A percentile compares a stretch with the other conserved stretches of the same genome.
These are phyloP conservation scores for Spinus olivaceus DNA, from an alignment of 2,797 vertebrate genomes.

Conservation along the genomic window DNA sequence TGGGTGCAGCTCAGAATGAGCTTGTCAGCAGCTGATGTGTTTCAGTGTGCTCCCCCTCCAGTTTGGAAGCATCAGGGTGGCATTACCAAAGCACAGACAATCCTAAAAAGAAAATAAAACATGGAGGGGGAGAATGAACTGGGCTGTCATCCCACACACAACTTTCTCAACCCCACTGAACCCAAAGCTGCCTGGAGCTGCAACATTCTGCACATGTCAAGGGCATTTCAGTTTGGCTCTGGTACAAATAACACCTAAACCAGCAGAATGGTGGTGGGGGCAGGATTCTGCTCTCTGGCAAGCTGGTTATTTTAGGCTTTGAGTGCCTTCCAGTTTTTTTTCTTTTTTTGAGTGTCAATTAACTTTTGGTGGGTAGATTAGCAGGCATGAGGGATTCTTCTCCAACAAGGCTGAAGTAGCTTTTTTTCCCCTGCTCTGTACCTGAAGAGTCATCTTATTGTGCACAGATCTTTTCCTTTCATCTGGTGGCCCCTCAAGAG, in stretches of 20 bases:
- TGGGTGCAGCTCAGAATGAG: neutral
- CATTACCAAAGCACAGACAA: neutral
- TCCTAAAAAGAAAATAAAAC: neutral
- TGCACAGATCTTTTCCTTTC: neutral
- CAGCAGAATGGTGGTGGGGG: neutral
- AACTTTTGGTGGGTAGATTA: neutral
- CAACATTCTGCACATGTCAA: neutral
- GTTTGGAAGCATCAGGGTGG: neutral
- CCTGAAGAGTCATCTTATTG: neutral
- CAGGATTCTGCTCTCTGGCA: neutral
- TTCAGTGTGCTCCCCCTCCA: neutral
- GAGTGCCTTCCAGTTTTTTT: neutral
- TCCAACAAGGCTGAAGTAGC: neutral
- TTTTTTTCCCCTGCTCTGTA: neutral
- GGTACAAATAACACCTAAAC: neutral
- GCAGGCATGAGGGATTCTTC: neutral
- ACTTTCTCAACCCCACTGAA: neutral
- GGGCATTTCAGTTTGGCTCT: neutral
- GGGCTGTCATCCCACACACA: neutral
- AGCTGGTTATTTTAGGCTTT: neutral
- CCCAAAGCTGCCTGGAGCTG: neutral
- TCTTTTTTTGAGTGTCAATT: neutral
- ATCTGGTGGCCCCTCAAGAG: neutral
- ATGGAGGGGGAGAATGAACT: neutral
- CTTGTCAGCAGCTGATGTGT: neutral